Conservation (phyloP, 1,140 invertebrate genomes). For the Zaprionus ornatus region DNA sequence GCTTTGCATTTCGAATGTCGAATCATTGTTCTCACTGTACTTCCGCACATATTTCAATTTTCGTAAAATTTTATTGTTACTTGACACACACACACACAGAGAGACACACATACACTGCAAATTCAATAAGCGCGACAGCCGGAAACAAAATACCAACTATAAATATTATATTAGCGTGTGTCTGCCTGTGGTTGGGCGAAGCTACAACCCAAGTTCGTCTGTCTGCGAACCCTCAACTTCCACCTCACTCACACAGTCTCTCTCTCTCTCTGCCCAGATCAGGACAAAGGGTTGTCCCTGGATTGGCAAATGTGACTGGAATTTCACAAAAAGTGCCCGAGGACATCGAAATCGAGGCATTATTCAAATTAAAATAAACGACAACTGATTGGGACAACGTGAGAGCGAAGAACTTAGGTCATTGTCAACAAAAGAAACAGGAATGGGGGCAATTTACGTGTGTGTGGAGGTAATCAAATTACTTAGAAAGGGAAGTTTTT, state of each 20-base stretch:
- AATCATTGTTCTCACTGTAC: slow-evolving; percentile 34
- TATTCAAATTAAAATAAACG: slow-evolving; percentile 63
- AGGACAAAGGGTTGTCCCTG: slow-evolving; percentile 66
- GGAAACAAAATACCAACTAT: slow-evolving; percentile 77
- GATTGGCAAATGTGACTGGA: slow-evolving; percentile 31
- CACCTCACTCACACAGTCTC: not conserved
- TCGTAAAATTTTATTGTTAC: slow-evolving; percentile 4
- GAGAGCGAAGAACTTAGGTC: slow-evolving; percentile 1
- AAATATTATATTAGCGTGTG: slow-evolving; percentile 74
- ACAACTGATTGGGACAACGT: slow-evolving; percentile 20
- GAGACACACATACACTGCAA: slow-evolving; percentile 11
- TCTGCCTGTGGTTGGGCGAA: slow-evolving; percentile 24
- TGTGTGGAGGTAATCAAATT: not conserved
- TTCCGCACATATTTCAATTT: slow-evolving; percentile 63
- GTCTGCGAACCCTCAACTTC: slow-evolving; percentile 17
- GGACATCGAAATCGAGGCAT: slow-evolving; percentile 43
- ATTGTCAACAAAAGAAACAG: not conserved
- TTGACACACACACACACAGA: not conserved
- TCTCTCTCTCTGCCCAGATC: slow-evolving; percentile 1
- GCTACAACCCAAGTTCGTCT: not conserved
- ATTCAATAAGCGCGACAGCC: slow-evolving; percentile 65
- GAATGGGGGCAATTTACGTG: not conserved
- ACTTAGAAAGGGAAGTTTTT: not conserved
- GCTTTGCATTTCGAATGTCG: slow-evolving; percentile 31
- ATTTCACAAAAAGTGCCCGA: slow-evolving; percentile 33